Conservation (phyloP, 2,797 vertebrate genomes). For the Sciurus carolinensis region DNA sequence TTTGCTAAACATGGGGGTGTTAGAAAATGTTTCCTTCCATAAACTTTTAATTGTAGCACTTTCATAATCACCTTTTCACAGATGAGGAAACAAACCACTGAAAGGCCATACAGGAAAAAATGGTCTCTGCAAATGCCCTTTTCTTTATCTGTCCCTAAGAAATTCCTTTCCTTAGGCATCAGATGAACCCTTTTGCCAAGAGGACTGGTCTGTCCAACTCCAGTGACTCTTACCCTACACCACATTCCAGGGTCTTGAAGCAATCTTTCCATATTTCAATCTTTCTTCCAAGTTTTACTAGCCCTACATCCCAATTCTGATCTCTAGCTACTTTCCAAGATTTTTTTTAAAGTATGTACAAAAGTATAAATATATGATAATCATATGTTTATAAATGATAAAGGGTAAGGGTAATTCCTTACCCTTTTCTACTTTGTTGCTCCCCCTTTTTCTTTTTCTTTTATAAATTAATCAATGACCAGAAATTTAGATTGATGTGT, state of each 20-base stretch:
- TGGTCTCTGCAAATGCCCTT: neutral
- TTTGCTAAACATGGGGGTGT: neutral
- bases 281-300: neutral
- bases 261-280: neutral
- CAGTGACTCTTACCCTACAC: neutral
- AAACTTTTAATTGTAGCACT: neutral
- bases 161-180: neutral
- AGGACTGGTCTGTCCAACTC: neutral
- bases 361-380: neutral
- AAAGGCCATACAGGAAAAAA: neutral
- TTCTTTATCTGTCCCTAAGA: neutral
- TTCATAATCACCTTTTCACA: conserved; percentile 5
- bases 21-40: neutral
- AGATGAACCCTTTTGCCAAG: neutral
- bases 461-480: neutral
- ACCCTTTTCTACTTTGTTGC: neutral
- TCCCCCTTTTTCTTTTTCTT: neutral
- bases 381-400: too few species aligned
- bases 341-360: neutral
- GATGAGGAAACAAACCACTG: neutral
- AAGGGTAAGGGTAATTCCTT: neutral
- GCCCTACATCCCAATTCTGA: neutral
- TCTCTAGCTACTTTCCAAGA: neutral
- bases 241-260: neutral
- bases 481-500: neutral